phyloP scores from a whole-genome alignment of 2,113 vertebrate genomes.

The Oriolus oriolus region DNA sequence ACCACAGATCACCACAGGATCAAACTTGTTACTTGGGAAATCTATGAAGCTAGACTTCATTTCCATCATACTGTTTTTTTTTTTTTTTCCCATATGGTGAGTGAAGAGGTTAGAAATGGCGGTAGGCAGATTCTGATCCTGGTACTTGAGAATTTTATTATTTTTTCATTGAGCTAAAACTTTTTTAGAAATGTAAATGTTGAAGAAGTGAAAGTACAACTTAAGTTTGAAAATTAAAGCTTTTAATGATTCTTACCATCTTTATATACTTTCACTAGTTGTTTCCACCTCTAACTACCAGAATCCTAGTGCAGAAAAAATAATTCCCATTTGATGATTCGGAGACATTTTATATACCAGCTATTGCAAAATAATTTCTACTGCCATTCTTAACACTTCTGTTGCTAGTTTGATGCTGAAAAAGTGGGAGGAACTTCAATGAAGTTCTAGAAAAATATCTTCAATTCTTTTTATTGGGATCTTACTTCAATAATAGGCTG shows the following conservation, averaged over 20 bases:
- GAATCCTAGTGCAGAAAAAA: not conserved
- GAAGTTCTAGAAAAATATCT: not conserved
- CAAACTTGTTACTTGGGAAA: not conserved
- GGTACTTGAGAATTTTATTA: not conserved
- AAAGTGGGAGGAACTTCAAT: not conserved
- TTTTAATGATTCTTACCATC: not conserved
- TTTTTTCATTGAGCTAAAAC: not conserved
- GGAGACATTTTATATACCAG: not conserved
- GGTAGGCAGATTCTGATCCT: not conserved
- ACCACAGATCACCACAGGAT: not conserved
- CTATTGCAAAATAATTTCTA: not conserved
- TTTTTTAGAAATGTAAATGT: not conserved
- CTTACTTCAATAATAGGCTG: not conserved
- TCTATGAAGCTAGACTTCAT: not conserved
- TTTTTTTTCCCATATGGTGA: not conserved
- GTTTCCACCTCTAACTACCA: not conserved
- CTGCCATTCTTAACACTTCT: not conserved
- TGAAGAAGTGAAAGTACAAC: not conserved
- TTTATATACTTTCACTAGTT: not conserved
- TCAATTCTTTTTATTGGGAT: not conserved
- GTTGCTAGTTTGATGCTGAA: not conserved
- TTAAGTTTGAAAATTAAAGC: not conserved
- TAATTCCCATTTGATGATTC: not conserved
- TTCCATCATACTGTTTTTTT: rapidly evolving
- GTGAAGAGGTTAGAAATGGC: not conserved